These are phyloP conservation scores for Manacus vitellinus DNA, from an alignment of 2,113 vertebrate species.

Conservation along the genomic window DNA sequence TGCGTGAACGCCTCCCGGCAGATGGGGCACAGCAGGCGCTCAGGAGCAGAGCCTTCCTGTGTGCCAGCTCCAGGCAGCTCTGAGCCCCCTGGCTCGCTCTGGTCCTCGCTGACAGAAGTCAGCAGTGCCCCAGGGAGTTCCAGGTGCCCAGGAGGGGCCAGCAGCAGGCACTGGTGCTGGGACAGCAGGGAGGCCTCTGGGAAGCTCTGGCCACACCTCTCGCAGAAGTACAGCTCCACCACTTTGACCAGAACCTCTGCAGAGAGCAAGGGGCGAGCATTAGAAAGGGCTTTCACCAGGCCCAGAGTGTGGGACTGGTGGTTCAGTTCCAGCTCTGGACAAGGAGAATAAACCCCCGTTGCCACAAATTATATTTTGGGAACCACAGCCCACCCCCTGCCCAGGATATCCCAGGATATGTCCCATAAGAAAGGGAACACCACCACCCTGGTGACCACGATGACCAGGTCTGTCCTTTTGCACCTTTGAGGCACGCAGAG, in stretches of 20 bases:
- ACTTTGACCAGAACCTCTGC: constrained; percentile 80
- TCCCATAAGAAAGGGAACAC: not conserved
- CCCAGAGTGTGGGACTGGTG: not conserved
- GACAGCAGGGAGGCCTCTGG: constrained; percentile 64
- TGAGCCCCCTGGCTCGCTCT: accelerated
- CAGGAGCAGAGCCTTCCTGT: not conserved
- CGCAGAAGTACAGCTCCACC: constrained; percentile 72
- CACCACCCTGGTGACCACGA: accelerated
- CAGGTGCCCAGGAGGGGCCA: not conserved
- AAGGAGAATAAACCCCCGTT: not conserved
- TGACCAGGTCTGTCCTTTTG: not conserved
- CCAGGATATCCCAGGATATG: not conserved
- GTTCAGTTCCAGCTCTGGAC: not conserved
- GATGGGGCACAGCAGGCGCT: constrained; percentile 70
- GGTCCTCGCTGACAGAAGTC: not conserved
- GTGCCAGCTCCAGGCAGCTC: not conserved
- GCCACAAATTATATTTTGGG: not conserved
- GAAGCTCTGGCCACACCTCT: constrained; percentile 76
- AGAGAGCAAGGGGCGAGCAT: not conserved
- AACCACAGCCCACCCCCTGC: not conserved
- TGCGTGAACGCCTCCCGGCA: constrained; percentile 70
- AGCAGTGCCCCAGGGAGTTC: not conserved
- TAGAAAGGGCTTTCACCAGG: not conserved
- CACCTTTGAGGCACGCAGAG: not conserved
- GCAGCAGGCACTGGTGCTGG: constrained; percentile 69